Conservation (phyloP, 2,797 vertebrate species). For the Hippoglossus hippoglossus region DNA sequence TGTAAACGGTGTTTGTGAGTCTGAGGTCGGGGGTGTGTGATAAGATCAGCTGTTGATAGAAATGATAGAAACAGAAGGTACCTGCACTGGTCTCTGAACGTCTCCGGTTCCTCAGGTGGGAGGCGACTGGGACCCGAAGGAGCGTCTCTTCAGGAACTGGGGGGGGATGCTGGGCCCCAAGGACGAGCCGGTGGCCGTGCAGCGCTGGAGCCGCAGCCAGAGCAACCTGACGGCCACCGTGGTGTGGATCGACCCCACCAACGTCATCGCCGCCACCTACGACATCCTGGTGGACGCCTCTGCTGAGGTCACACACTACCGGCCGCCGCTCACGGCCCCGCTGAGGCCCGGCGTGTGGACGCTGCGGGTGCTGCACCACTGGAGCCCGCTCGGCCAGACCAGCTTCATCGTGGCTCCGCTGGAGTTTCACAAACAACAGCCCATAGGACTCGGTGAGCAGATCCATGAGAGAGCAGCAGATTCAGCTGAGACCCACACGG, state of each 20-base stretch:
- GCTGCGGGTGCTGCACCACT: constrained; percentile 93
- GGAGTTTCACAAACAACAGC: constrained; percentile 89
- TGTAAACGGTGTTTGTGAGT: too few species aligned
- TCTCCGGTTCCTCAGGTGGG: constrained; percentile 85
- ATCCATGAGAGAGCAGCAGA: too few species aligned
- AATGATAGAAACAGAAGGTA: too few species aligned
- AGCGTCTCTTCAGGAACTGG: constrained; percentile 94
- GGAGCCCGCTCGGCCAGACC: constrained; percentile 93
- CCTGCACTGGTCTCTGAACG: neutral
- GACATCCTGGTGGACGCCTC: constrained; percentile 95
- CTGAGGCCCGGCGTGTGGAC: constrained; percentile 94
- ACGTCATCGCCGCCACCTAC: constrained; percentile 96
- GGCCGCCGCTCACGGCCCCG: constrained; percentile 91
- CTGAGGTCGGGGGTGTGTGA: too few species aligned
- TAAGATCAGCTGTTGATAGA: too few species aligned
- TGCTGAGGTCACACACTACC: constrained; percentile 95
- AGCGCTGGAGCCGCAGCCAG: constrained; percentile 94
- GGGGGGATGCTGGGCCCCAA: constrained; percentile 91
- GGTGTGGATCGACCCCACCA: constrained; percentile 96
- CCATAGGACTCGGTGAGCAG: constrained; percentile 88
- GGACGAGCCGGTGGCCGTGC: constrained; percentile 94
- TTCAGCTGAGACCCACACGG: too few species aligned
- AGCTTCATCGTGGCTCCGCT: constrained; percentile 92
- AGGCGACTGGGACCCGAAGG: constrained; percentile 97
- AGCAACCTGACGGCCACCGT: constrained; percentile 93